Conservation (phyloP, 2,888 invertebrate species). For the Chymomyza amoena region DNA sequence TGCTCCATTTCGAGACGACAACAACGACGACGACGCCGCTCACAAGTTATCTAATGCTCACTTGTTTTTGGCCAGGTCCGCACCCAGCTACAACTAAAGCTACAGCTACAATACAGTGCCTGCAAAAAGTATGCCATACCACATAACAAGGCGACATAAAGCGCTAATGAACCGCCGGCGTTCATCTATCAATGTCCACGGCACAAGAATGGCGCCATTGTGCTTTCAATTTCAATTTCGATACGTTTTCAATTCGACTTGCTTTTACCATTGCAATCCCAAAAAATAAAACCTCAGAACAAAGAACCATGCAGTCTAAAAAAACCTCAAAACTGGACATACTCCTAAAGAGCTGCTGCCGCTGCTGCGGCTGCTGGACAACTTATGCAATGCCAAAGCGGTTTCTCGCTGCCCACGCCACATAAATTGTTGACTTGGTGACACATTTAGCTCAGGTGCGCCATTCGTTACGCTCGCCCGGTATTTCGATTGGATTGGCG, state of each 20-base stretch:
- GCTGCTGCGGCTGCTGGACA: not conserved
- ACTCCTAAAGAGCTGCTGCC: not conserved
- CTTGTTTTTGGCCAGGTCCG: slow-evolving; percentile 45
- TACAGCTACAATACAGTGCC: slow-evolving; percentile 44
- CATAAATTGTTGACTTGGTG: slow-evolving; percentile 51
- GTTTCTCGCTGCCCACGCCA: not conserved
- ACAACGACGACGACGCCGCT: not conserved
- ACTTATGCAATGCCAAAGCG: not conserved
- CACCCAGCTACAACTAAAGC: slow-evolving; percentile 39
- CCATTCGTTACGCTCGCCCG: slow-evolving; percentile 15
- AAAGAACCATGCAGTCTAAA: slow-evolving; percentile 44
- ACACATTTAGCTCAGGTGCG: slow-evolving; percentile 66
- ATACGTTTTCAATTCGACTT: slow-evolving; percentile 52
- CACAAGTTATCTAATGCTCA: slow-evolving; percentile 30
- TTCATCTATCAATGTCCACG: slow-evolving; percentile 72
- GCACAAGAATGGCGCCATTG: slow-evolving; percentile 62
- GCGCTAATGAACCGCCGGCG: slow-evolving; percentile 61
- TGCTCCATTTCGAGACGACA: not conserved
- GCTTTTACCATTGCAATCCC: slow-evolving; percentile 48
- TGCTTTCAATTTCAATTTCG: slow-evolving; percentile 50
- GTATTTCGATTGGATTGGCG: slow-evolving; percentile 9
- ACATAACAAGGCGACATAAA: slow-evolving; percentile 6
- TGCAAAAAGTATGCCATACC: slow-evolving; percentile 57
- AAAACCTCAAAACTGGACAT: not conserved
- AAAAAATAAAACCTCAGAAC: slow-evolving; percentile 46